Base-by-base conservation (phyloP, 2,888 invertebrate species). In the Morpho deidamia region DNA sequence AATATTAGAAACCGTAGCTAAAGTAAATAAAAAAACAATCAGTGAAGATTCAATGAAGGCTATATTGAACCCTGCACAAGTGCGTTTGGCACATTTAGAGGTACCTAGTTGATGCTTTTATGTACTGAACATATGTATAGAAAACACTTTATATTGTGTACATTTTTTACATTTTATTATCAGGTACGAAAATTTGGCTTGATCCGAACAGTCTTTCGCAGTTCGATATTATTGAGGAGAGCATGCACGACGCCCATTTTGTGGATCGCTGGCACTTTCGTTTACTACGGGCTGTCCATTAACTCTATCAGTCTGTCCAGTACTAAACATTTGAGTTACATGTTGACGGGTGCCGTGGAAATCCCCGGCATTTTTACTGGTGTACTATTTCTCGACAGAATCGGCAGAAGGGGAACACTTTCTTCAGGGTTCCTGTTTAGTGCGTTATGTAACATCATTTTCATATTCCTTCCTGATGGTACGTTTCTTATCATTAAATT, bases 361-460 rank as follows among this genome's bases (percentile, higher is more conserved):
- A 92, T 95, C 45, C 95, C 95, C 0, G 94, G 93, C 0, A 93
- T 92, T 66, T 82, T 92, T 65, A 66, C 91, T 14, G 92, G 93
- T 0, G 91, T 91, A 51, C 69, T 91, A 8, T 72, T 93, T 11
- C 83, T 94, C 68, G 91, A 91, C 56, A 85, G 75, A 50, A 70
- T 92, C 8, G 94, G 94, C 1, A 82, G 93, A 58, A 91, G 92
- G 59, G 83, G 89, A 7, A 91, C 92, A 0, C 74, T 94, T 7
- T 89, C 90, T 35, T 79, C 78, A 0, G 90, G 91, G 0, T 92
- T 92, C 73, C 55, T 63, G 52, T 56, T 59, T 8, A 60, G 61
- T 40, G 61, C 62, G 1, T 47, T 50, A 11, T 65, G 63, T 50
- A 61, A 65, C 33, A 57, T 58, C 9, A 55, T 54, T 7, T 60